Base-by-base conservation (phyloP, 2,888 invertebrate genomes). In the Peribatodes rhomboidaria region DNA sequence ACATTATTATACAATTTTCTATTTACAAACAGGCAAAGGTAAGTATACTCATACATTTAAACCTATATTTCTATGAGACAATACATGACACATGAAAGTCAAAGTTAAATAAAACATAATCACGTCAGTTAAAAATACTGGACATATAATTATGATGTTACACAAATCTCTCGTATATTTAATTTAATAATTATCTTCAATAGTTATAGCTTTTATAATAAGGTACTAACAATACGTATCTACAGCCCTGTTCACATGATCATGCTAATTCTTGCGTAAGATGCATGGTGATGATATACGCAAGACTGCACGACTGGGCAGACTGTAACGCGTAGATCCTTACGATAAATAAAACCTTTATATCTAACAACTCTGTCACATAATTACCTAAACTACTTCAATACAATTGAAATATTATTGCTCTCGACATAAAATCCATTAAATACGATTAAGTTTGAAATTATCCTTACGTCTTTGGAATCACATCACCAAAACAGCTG, bases 391-490 rank as follows among this genome's bases (percentile, higher is more conserved):
- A 58, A 63, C 41, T 54, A 54, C 20, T 60, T 65, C 61, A 70
- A 63, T 56, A 62, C 56, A 60, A 77, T 71, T 70, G 73, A 76
- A 77, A 79, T 69, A 72, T 80, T 78, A 83, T 77, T 69, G 78
- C 82, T 78, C 82, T 78, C 69, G 62, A 62, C 52, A 67, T 67
- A 66, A 68, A 61, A 65, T 65, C 56, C 65, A 67, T 65, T 69
- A 69, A 65, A 84, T 85, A 87, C 79, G 80, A 83, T 86, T 83
- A 85, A 84, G 83, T 83, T 86, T 86, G 88, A 88, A 86, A 91
- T 88, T 92, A 92, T 87, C 85, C 84, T 88, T 92, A 92, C 89
- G 82, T 93, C 92, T 93, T 93, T 92, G 92, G 93, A 93, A 92
- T 90, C 86, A 90, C 90, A 92, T 92, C 92, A 92, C 92, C 92